A percentile compares a stretch with the other conserved stretches of the same genome.
These are phyloP conservation scores for Dromas ardeola DNA, from an alignment of 2,113 vertebrate genomes.

Conservation along the genomic window DNA sequence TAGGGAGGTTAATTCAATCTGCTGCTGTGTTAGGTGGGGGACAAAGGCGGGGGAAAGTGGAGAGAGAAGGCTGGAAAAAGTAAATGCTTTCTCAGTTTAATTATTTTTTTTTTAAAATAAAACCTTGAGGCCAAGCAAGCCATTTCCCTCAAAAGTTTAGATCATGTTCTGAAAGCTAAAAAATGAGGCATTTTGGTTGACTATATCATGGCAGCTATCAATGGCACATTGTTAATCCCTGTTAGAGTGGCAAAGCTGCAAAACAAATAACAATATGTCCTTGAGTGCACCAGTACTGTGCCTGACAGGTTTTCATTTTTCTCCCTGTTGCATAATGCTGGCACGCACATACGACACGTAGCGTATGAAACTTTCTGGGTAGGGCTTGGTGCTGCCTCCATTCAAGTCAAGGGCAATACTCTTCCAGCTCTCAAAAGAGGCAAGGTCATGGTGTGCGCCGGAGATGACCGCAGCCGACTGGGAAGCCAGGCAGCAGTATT, in stretches of 20 bases:
- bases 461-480: rapidly evolving
- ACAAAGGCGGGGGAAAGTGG: background rate
- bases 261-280: slow-evolving; percentile 62
- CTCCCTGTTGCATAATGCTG: slow-evolving; percentile 39
- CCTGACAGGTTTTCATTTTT: slow-evolving; percentile 50
- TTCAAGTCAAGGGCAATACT: slow-evolving; percentile 15
- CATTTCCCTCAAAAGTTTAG: background rate
- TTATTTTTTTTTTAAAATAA: background rate
- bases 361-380: background rate
- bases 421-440: background rate
- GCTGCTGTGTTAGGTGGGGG: background rate
- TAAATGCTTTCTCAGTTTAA: background rate
- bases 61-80: background rate
- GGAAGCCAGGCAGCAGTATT: background rate
- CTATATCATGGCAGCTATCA: slow-evolving; percentile 23
- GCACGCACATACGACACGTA: background rate
- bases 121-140: background rate
- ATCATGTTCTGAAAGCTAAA: background rate
- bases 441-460: background rate
- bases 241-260: slow-evolving; percentile 26
- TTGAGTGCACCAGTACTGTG: slow-evolving; percentile 41
- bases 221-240: slow-evolving; percentile 29
- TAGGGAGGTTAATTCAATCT: background rate
- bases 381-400: background rate
- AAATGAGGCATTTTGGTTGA: background rate